Conservation (phyloP, 2,113 vertebrate species). For the Cynocephalus volans region DNA sequence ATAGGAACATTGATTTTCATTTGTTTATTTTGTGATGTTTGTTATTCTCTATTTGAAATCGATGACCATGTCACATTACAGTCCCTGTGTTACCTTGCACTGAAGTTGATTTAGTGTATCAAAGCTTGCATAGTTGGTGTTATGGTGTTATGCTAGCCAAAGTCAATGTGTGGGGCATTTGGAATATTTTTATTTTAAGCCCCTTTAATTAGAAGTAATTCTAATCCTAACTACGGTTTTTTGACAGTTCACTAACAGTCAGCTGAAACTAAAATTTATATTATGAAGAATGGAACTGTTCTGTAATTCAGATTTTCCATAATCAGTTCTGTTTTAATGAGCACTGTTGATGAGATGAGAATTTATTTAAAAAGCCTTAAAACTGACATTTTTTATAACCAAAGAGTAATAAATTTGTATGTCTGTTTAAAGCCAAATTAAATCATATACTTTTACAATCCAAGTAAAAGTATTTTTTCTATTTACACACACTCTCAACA, state of each 20-base stretch:
- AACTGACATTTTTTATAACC: background rate
- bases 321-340: background rate
- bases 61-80: background rate
- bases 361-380: slow-evolving; percentile 18
- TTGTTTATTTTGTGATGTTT: slow-evolving; percentile 3
- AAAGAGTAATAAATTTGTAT: background rate
- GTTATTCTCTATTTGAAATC: slow-evolving; percentile 24
- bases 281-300: slow-evolving; percentile 40
- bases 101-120: background rate
- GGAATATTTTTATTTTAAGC: background rate
- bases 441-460: slow-evolving; percentile 19
- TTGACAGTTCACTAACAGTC: background rate
- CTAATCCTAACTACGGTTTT: background rate
- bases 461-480: background rate
- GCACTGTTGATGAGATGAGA: background rate
- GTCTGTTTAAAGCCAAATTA: background rate
- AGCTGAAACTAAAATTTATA: slow-evolving; percentile 6
- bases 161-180: background rate
- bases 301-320: background rate
- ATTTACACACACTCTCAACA: background rate
- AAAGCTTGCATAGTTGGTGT: background rate
- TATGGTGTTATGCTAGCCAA: background rate
- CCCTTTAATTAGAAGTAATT: background rate
- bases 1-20: background rate
- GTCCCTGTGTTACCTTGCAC: fast-evolving